Evolutionary conservation across 2,888 invertebrate genomes (phyloP).

Genomic region (Acronicta alni): DNA sequence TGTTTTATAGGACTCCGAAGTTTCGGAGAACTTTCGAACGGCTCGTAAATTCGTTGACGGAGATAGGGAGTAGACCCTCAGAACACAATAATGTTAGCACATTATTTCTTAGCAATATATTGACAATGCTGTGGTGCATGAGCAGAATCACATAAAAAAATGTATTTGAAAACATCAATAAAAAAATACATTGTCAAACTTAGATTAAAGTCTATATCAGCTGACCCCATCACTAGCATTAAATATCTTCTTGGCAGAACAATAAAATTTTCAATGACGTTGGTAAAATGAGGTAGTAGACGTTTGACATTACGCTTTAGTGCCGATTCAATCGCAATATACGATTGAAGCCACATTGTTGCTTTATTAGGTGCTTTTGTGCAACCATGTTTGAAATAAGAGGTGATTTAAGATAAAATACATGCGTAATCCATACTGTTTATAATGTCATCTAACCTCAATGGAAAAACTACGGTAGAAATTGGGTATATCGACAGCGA

Average conservation of each 20-base stretch:
- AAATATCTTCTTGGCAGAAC: conserved; percentile 42
- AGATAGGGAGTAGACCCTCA: too few relatives aligned
- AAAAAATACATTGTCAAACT: neutral
- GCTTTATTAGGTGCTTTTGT: conserved; percentile 48
- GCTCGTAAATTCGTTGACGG: too few relatives aligned
- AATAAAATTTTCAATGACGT: conserved; percentile 74
- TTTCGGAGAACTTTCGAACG: too few relatives aligned
- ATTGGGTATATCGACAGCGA: too few relatives aligned
- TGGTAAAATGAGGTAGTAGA: conserved; percentile 68
- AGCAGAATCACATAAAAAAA: too few relatives aligned
- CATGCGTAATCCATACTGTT: neutral
- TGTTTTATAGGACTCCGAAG: too few relatives aligned
- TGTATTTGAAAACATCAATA: too few relatives aligned
- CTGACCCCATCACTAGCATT: conserved; percentile 43
- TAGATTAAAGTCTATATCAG: conserved; percentile 24
- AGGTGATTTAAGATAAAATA: conserved; percentile 11
- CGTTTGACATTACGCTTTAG: conserved; percentile 69
- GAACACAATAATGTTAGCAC: too few relatives aligned
- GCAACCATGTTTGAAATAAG: conserved; percentile 27
- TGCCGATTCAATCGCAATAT: conserved; percentile 62
- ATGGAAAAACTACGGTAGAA: too few relatives aligned
- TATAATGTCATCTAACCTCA: neutral
- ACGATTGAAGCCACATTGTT: conserved; percentile 55
- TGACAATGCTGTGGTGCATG: too few relatives aligned
- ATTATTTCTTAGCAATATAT: too few relatives aligned